Conservation (phyloP, 2,888 invertebrate genomes). For the Lasioglossum lativentre region DNA sequence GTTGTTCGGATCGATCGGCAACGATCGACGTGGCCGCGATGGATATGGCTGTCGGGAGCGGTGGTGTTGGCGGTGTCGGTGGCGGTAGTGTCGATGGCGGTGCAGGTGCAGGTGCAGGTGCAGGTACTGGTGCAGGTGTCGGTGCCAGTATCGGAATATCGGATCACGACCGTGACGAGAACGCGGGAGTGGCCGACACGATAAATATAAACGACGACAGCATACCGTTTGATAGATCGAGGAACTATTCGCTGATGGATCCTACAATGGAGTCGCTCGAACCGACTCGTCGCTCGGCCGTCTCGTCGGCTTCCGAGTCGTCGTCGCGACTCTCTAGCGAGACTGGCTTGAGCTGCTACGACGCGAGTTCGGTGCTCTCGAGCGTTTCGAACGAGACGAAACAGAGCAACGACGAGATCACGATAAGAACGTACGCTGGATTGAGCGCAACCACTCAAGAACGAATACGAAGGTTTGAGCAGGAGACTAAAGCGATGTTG, state of each 20-base stretch:
- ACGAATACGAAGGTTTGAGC: conserved; percentile 89
- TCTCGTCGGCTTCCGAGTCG: conserved; percentile 66
- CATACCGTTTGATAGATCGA: conserved; percentile 20
- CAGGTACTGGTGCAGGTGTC: fast-evolving
- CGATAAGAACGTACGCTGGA: conserved; percentile 87
- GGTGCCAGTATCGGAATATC: neutral
- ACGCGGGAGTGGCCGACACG: neutral
- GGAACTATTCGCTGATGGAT: conserved; percentile 18
- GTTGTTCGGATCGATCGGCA: conserved; percentile 57
- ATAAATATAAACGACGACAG: conserved; percentile 16
- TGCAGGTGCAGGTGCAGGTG: neutral
- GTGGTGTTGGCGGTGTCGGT: neutral
- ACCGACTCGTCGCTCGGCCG: conserved; percentile 61
- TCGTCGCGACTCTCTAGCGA: conserved; percentile 64
- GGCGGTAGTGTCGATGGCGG: neutral
- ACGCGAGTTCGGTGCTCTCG: conserved; percentile 80
- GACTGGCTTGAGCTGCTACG: conserved; percentile 75
- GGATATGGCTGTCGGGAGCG: neutral
- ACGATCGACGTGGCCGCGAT: conserved; percentile 23
- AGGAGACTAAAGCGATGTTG: conserved; percentile 91
- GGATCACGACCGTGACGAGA: neutral
- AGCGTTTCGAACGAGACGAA: conserved; percentile 79
- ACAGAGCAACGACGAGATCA: conserved; percentile 82
- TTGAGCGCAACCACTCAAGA: conserved; percentile 88
- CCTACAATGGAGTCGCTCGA: conserved; percentile 28